Conservation (phyloP, 2,113 vertebrate species). For the Cyprinodon tularosa region DNA sequence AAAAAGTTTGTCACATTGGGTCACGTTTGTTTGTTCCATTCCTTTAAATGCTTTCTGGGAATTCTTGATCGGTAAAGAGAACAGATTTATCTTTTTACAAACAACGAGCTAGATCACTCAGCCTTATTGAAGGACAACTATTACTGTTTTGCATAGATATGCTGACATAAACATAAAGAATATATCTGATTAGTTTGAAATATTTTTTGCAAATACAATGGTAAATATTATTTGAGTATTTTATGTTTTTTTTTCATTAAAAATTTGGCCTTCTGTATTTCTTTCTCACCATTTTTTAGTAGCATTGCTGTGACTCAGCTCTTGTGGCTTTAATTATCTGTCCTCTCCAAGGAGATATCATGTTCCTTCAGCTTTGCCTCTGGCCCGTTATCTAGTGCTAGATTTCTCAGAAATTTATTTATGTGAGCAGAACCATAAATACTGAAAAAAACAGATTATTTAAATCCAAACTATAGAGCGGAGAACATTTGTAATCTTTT, state of each 20-base stretch:
- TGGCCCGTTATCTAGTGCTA: background rate
- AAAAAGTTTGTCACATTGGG: background rate
- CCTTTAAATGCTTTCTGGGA: background rate
- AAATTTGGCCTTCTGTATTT: background rate
- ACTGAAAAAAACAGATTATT: background rate
- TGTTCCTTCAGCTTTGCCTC: background rate
- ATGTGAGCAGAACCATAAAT: background rate
- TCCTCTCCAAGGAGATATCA: background rate
- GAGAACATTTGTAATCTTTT: slow-evolving; percentile 1
- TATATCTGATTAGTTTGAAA: background rate
- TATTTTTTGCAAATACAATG: background rate
- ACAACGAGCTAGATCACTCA: slow-evolving; percentile 1
- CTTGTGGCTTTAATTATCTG: background rate
- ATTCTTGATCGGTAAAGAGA: background rate
- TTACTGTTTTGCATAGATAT: background rate
- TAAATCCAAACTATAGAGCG: background rate
- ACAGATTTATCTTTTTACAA: background rate
- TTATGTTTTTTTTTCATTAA: background rate
- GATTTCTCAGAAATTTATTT: background rate
- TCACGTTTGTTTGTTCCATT: background rate
- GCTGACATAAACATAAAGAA: background rate
- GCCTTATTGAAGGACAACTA: background rate
- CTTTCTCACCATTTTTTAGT: background rate
- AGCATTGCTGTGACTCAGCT: background rate
- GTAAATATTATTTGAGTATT: background rate